Evolutionary conservation across 2,888 invertebrate genomes (phyloP), one percentile per base, ranked within the genome.

Genomic region (Branchipolynoe longqiensis): DNA sequence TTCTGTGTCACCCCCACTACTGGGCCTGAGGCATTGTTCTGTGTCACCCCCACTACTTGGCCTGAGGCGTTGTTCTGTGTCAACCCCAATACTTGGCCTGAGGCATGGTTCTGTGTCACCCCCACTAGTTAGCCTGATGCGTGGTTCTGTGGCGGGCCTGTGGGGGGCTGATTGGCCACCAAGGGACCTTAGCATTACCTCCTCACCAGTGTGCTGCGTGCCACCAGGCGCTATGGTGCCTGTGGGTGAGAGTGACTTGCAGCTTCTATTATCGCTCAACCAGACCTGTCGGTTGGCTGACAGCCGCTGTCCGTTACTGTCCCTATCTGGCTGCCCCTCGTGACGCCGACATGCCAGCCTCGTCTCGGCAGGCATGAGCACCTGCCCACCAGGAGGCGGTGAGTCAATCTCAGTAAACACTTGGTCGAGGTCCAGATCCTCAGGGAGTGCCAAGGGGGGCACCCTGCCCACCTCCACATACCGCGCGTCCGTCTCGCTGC

Each of bases 271-370:
- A 40, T 74, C 41, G n/a, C 74, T 74, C 3, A 74, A n/a, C 74
- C 74, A 74, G 14, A 74, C 25, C 28, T 74, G 74, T 6, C 41
- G 40, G 25, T 74, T 74, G 14, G 74, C 74, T 14, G 74, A 41
- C 6, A 74, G 28, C n/a, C 41, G 18, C 4, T 28, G 40, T 6
- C 74, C 74, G 14, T 74, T 25, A 8, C 48, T 74, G 40, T 62
- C 62, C 6, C 62, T 28, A 8, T 6, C 31, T 62, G 25, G 25
- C n/a, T 25, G 6, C n/a, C n/a, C n/a, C n/a, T n/a, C n/a, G n/a
- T n/a, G 18, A 14, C 54, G 12, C 12, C 54, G 14, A 14, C 54
- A 54, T 54, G 14, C 54, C 54, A n/a, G n/a, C n/a, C n/a, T n/a
- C n/a, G n/a, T n/a, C n/a, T n/a, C n/a, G n/a, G n/a, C n/a, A n/a